Evolutionary conservation across 2,797 vertebrate genomes (phyloP), one percentile per base, ranked within the genome.

Genomic region (Buphagus erythrorhynchus): DNA sequence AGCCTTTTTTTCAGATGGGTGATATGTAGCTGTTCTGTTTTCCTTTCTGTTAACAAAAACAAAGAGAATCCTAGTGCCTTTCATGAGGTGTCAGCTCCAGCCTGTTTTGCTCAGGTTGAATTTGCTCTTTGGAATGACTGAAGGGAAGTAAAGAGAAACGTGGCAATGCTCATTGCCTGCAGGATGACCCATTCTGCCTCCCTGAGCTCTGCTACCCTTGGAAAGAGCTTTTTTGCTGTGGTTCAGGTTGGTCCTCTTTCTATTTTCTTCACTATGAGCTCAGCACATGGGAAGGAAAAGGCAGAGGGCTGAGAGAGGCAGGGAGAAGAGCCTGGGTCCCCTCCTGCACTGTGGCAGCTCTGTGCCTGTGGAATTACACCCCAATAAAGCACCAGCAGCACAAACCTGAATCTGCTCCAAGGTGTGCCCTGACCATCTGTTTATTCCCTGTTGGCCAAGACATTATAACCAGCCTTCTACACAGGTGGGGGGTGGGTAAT

Each of bases 81-180:
- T 94, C 91, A 66, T 67, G 15, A 84, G 87, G 82, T 76, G 96
- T 93, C 87, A 91, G 66, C 79, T 88, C 63, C 82, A 86, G 85
- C 54, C 5, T 0, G 4, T 48, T 63, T 31, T 29, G 72, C 33
- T 26, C 42, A 40, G 46, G 31, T 6, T 31, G 48, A 24, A 65
- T 91, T 43, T 84, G 29, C 45, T 80, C 52, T 68, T 9, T 33
- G 58, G 54, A 49, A 29, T 8, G 29, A 14, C 40, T 22, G 31
- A 55, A 40, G 35, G 67, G 67, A 63, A 79, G 59, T 16, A 62
- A 33, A 84, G 80, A 73, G 36, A 62, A 10, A 13, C 3, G 18
- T 51, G 59, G 81, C 67, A 65, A 10, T 4, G 12, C n/a, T 69
- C 0, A 0, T 0, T 62, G 86, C 16, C 54, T 63, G 57, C 33